Percentiles rank a stretch among this genome's conserved stretches.
Conservation (phyloP, 2,888 invertebrate species). For the Ophioninae sp. region DNA sequence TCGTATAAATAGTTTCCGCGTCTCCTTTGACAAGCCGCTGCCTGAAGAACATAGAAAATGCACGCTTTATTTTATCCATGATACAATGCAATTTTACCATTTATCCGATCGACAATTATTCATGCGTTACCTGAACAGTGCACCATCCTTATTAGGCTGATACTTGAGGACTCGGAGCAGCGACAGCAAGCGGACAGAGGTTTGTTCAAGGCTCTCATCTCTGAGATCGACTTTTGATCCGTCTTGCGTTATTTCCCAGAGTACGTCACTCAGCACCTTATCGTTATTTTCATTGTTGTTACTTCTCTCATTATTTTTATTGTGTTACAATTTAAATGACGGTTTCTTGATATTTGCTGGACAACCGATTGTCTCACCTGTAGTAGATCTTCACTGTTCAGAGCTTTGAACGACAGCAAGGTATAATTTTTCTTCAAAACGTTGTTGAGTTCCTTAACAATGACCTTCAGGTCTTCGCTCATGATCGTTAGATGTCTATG, state of each 20-base stretch:
- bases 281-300: conserved; percentile 21
- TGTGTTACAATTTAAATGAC: background rate
- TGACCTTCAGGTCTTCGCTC: conserved; percentile 87
- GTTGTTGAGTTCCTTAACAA: conserved; percentile 89
- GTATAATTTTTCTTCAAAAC: conserved; percentile 89
- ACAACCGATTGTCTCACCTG: conserved; percentile 82
- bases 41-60: conserved; percentile 75
- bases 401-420: conserved; percentile 92
- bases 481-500: conserved; percentile 75
- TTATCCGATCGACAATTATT: background rate
- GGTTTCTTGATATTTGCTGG: background rate
- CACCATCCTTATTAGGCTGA: conserved; percentile 84
- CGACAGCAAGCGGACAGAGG: conserved; percentile 87
- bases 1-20: conserved; percentile 88
- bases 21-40: conserved; percentile 88
- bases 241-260: conserved; percentile 83
- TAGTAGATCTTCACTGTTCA: conserved; percentile 88
- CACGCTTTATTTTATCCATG: background rate
- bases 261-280: conserved; percentile 84
- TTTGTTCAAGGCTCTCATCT: conserved; percentile 89
- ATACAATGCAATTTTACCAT: conserved; percentile 3
- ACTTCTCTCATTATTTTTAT: background rate
- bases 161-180: conserved; percentile 91
- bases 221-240: conserved; percentile 88
- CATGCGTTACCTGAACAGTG: conserved; percentile 71